A percentile compares a stretch with the other conserved stretches of the same genome.
These are phyloP conservation scores for Melipona quadrifasciata DNA, from an alignment of 1,140 invertebrate genomes.

Conservation along the genomic window DNA sequence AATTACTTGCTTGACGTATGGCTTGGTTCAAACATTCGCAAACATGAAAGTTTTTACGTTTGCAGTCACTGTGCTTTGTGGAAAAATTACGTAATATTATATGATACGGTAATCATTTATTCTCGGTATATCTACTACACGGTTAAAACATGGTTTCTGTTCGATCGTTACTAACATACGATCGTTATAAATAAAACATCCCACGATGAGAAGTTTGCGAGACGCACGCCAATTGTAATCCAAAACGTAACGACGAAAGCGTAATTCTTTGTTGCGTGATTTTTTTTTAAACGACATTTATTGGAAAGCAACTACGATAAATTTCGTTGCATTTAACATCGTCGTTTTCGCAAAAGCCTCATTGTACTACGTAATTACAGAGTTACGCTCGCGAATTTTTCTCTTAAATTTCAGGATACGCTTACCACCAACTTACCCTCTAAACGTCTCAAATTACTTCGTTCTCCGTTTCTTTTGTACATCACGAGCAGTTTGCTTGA, in stretches of 20 bases:
- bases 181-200: not conserved
- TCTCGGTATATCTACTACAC: not conserved
- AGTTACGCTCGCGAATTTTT: not conserved
- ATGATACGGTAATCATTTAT: slow-evolving; percentile 5
- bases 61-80: slow-evolving; percentile 44
- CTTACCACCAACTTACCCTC: not conserved
- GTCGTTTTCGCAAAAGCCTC: not conserved
- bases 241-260: not conserved
- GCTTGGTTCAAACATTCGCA: slow-evolving; percentile 52
- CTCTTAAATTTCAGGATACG: not conserved
- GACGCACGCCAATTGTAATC: not conserved
- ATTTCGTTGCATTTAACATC: not conserved
- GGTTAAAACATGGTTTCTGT: not conserved
- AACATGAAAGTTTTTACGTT: slow-evolving; percentile 42
- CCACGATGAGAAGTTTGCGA: not conserved
- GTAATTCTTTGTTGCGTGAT: not conserved
- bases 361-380: not conserved
- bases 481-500: not conserved
- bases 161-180: not conserved
- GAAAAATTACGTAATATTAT: slow-evolving; percentile 48
- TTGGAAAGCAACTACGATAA: not conserved
- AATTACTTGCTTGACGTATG: slow-evolving; percentile 45
- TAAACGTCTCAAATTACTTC: not conserved
- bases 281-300: not conserved
- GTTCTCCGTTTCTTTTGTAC: slow-evolving; percentile 4